Percentiles rank a stretch among this genome's conserved stretches.
Conservation (phyloP, 2,888 invertebrate genomes). For the Athrips mouffetella region DNA sequence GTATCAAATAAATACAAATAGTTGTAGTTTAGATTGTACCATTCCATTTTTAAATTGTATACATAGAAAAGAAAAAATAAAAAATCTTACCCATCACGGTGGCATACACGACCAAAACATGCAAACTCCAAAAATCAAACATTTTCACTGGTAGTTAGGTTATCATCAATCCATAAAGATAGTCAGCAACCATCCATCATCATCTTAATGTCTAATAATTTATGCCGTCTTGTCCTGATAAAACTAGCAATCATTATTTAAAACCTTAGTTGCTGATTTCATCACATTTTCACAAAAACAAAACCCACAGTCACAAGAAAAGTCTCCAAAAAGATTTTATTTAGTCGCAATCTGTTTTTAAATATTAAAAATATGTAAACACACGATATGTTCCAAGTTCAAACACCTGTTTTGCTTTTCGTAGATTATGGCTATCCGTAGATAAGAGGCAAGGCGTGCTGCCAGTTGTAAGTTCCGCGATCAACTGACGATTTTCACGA, state of each 20-base stretch:
- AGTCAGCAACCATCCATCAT: background rate
- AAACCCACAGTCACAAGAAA: too few relatives aligned
- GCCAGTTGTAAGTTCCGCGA: background rate
- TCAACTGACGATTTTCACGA: conserved; percentile 5
- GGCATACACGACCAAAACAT: conserved; percentile 7
- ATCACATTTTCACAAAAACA: background rate
- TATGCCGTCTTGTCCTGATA: background rate
- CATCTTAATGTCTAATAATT: background rate
- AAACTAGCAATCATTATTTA: background rate
- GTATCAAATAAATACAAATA: too few relatives aligned
- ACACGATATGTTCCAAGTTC: background rate
- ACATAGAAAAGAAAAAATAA: background rate
- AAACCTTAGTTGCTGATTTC: background rate
- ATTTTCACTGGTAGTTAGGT: background rate
- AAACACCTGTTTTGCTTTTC: background rate
- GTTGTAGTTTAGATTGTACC: too few relatives aligned
- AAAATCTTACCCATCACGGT: conserved; percentile 12
- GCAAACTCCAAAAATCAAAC: conserved; percentile 12
- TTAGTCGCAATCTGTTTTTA: too few relatives aligned
- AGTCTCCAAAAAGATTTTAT: too few relatives aligned
- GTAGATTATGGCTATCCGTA: background rate
- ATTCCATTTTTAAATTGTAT: too few relatives aligned
- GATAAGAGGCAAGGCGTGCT: conserved; percentile 1
- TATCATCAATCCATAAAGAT: background rate
- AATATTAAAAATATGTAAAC: background rate